Conservation (phyloP, 2,113 vertebrate genomes). For the Macrotus californicus region DNA sequence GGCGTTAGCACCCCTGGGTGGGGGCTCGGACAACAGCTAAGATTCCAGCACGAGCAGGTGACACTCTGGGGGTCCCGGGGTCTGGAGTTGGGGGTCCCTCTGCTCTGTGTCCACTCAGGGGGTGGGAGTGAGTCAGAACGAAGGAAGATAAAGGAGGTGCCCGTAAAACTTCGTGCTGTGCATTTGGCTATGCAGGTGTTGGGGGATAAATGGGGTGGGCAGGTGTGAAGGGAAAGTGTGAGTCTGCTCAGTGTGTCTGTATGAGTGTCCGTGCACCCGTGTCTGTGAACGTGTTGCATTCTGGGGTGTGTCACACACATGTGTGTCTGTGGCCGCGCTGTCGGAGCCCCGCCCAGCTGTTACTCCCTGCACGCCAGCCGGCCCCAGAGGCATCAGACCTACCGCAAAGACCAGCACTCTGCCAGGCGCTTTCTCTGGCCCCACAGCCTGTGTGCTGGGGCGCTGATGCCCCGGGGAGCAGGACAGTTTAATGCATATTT, state of each 20-base stretch:
- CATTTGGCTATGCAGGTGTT: rapidly evolving
- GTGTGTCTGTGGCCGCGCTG: background rate
- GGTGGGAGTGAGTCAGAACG: background rate
- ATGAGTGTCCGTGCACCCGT: background rate
- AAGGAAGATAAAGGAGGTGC: background rate
- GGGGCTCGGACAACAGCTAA: background rate
- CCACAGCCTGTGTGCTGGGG: background rate
- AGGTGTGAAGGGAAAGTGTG: background rate
- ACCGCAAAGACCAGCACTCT: background rate
- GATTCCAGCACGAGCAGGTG: background rate
- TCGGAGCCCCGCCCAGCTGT: background rate
- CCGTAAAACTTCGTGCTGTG: rapidly evolving
- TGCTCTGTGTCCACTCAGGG: background rate
- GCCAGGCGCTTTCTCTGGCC: background rate
- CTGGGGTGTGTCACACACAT: background rate
- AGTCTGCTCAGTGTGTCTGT: rapidly evolving
- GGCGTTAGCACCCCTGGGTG: conserved; percentile 44
- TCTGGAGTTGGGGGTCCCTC: background rate
- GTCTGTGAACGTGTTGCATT: background rate
- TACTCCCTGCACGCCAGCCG: background rate
- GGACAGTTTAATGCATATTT: background rate
- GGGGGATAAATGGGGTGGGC: rapidly evolving
- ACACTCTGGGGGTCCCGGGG: rapidly evolving
- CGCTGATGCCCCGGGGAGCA: background rate
- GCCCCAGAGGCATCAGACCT: background rate